Conservation (phyloP, 1,140 invertebrate genomes). For the Pseudomyrmex sp. region DNA sequence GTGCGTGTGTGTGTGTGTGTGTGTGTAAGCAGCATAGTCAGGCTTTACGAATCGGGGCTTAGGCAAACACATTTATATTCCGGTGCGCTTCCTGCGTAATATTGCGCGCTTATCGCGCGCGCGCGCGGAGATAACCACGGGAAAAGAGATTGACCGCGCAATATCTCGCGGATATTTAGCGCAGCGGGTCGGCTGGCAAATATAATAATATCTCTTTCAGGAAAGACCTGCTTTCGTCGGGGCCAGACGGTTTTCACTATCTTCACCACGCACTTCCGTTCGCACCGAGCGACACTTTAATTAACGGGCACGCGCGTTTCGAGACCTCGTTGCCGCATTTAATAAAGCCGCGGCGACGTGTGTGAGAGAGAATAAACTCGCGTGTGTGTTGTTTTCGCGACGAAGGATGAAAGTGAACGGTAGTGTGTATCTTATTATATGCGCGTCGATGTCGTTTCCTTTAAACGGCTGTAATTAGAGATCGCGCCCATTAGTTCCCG, state of each 20-base stretch:
- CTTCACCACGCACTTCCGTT: conserved; percentile 37
- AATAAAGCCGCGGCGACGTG: too few relatives aligned
- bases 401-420: conserved; percentile 1
- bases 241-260: conserved; percentile 3
- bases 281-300: conserved; percentile 34
- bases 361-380: not conserved
- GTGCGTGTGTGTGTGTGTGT: too few relatives aligned
- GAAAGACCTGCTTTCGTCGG: conserved; percentile 11
- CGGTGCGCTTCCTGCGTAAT: conserved; percentile 40
- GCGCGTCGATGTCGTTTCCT: not conserved
- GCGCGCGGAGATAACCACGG: not conserved
- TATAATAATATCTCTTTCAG: conserved; percentile 4
- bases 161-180: conserved; percentile 31
- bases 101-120: conserved; percentile 33
- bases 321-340: not conserved
- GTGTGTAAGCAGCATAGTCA: too few relatives aligned
- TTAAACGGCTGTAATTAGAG: conserved; percentile 44
- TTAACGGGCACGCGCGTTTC: not conserved
- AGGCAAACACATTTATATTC: conserved; percentile 31
- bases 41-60: not conserved
- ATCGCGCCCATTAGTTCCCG: conserved; percentile 11
- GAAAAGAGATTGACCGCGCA: conserved; percentile 28
- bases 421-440: too few relatives aligned
- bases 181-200: not conserved
- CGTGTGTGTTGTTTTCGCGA: not conserved